Evolutionary conservation across 2,113 vertebrate species (phyloP).

Genomic region (Oncorhynchus clarkii): DNA sequence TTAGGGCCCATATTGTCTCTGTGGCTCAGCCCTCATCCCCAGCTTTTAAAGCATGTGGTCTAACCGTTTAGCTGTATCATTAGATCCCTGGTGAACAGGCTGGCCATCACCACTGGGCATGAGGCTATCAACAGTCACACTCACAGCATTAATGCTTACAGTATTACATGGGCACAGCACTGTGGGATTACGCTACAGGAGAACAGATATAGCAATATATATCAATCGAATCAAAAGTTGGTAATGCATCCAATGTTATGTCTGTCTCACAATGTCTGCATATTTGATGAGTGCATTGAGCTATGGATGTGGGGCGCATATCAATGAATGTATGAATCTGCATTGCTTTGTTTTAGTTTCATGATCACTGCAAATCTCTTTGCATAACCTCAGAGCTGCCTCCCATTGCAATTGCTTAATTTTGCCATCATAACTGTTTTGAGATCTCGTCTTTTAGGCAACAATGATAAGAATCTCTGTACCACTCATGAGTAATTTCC

Average conservation of each 20-base stretch:
- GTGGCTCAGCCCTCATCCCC: neutral
- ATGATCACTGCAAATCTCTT: neutral
- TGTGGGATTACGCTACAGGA: neutral
- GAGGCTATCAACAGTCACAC: constrained; percentile 38
- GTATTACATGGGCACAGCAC: neutral
- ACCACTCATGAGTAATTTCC: too few species aligned
- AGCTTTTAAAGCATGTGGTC: neutral
- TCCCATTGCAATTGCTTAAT: neutral
- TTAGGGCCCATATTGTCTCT: neutral
- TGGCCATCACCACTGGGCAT: constrained; percentile 29
- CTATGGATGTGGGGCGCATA: neutral
- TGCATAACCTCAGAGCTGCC: neutral
- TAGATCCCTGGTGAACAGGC: constrained; percentile 41
- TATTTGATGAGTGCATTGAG: neutral
- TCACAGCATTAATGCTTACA: constrained; percentile 4
- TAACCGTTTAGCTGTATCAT: constrained; percentile 53
- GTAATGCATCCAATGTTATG: too few species aligned
- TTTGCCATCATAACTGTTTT: neutral
- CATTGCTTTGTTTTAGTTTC: neutral
- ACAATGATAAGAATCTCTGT: too few species aligned
- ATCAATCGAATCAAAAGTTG: too few species aligned
- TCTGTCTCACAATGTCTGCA: too few species aligned
- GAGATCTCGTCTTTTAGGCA: neutral
- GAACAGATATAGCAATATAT: neutral
- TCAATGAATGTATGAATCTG: neutral